Conservation (phyloP, 2,888 invertebrate species). For the Alloscopus bannaensis region DNA sequence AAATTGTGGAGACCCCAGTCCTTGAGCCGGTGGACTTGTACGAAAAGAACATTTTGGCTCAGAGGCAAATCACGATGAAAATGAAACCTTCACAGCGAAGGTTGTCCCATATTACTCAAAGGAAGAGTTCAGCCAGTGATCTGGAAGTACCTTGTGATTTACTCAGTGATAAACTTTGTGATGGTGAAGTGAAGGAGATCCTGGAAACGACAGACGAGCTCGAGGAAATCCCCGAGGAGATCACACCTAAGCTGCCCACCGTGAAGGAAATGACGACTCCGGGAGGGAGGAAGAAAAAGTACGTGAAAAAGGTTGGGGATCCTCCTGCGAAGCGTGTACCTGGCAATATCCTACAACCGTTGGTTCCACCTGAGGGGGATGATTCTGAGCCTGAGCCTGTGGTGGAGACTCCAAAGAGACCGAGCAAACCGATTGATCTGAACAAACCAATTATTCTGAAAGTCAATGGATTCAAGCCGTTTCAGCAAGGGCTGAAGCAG, state of each 20-base stretch:
- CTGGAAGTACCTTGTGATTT: conserved; percentile 49
- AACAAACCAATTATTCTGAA: conserved; percentile 27
- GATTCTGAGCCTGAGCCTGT: conserved; percentile 5
- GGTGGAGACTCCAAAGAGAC: background rate
- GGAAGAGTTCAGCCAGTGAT: conserved; percentile 59
- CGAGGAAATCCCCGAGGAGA: conserved; percentile 24
- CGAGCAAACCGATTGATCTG: background rate
- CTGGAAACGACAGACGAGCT: conserved; percentile 15
- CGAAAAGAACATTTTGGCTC: conserved; percentile 63
- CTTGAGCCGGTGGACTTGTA: conserved; percentile 48
- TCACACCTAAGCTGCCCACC: conserved; percentile 18
- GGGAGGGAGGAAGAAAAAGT: conserved; percentile 49
- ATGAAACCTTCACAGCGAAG: conserved; percentile 32
- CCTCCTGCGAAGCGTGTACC: conserved; percentile 48
- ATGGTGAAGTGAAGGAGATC: conserved; percentile 25
- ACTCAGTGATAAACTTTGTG: conserved; percentile 49
- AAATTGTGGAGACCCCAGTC: conserved; percentile 48
- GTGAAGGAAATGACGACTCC: conserved; percentile 12
- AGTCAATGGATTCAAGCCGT: conserved; percentile 36
- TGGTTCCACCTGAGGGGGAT: conserved; percentile 32
- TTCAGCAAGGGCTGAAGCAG: conserved; percentile 16
- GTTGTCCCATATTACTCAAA: conserved; percentile 37
- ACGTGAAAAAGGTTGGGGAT: conserved; percentile 51
- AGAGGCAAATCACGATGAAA: conserved; percentile 37
- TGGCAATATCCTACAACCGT: conserved; percentile 48